A percentile compares a stretch with the other conserved stretches of the same genome.
These are phyloP conservation scores for Cheilosia scutellata DNA, from an alignment of 2,888 invertebrate genomes.

Conservation along the genomic window DNA sequence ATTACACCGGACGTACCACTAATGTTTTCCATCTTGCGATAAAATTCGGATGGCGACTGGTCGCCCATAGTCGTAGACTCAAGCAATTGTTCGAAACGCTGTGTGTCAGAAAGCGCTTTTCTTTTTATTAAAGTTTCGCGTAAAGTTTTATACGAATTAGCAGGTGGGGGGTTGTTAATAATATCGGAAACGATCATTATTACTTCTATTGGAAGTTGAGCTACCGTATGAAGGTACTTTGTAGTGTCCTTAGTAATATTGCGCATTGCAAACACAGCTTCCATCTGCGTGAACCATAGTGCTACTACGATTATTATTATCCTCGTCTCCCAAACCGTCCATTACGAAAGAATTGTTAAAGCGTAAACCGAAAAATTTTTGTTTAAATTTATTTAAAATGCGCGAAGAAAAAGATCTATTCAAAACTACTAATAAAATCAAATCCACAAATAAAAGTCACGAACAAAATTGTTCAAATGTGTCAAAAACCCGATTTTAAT, in stretches of 20 bases:
- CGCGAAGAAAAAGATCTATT: no score
- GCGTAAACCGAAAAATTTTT: no score
- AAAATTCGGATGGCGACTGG: slow-evolving; percentile 1
- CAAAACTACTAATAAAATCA: no score
- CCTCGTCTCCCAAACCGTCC: neutral
- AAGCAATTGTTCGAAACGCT: neutral
- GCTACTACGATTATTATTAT: neutral
- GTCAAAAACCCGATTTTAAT: no score
- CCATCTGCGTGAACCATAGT: slow-evolving; percentile 2
- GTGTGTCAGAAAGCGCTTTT: neutral
- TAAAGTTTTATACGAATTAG: no score
- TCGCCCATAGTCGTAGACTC: neutral
- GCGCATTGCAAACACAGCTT: neutral
- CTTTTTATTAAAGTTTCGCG: neutral
- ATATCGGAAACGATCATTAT: no score
- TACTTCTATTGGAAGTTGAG: neutral
- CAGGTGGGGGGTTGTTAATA: no score
- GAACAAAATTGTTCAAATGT: no score
- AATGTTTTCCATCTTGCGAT: slow-evolving; percentile 9
- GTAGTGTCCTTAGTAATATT: neutral
- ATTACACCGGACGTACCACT: neutral
- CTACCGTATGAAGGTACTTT: neutral
- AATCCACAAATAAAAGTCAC: no score
- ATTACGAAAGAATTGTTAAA: neutral
- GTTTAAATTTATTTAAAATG: no score